phyloP scores from a whole-genome alignment of 2,113 vertebrate genomes.

The Aramus guarauna region DNA sequence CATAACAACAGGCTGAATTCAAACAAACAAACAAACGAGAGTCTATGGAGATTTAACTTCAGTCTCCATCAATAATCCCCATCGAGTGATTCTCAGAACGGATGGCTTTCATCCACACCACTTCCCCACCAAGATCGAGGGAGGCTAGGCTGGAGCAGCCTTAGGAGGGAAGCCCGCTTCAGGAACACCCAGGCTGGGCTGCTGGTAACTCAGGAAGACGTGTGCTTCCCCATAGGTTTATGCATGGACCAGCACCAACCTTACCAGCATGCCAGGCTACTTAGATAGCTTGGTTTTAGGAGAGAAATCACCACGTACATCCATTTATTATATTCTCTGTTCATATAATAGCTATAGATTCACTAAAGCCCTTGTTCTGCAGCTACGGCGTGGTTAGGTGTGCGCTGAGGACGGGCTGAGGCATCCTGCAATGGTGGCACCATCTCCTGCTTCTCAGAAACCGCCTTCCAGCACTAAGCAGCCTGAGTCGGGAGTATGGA shows the following conservation, averaged over 20 bases:
- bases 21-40: background rate
- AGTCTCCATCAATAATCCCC: background rate
- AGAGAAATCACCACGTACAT: background rate
- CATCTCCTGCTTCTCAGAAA: conserved; percentile 17
- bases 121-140: background rate
- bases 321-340: background rate
- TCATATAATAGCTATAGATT: background rate
- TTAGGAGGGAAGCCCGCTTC: background rate
- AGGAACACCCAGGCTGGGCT: background rate
- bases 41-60: background rate
- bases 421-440: conserved; percentile 5
- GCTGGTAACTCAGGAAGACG: accelerated
- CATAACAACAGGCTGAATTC: background rate
- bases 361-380: background rate
- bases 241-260: background rate
- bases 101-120: background rate
- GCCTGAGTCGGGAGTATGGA: background rate
- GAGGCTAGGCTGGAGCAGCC: background rate
- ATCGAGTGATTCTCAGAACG: background rate
- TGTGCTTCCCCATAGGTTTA: background rate
- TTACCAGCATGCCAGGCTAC: background rate
- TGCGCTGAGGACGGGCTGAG: background rate
- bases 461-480: background rate
- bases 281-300: background rate
- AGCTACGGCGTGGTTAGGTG: background rate